Base-by-base conservation (phyloP, 2,888 invertebrate genomes). In the Cloeon dipterum region DNA sequence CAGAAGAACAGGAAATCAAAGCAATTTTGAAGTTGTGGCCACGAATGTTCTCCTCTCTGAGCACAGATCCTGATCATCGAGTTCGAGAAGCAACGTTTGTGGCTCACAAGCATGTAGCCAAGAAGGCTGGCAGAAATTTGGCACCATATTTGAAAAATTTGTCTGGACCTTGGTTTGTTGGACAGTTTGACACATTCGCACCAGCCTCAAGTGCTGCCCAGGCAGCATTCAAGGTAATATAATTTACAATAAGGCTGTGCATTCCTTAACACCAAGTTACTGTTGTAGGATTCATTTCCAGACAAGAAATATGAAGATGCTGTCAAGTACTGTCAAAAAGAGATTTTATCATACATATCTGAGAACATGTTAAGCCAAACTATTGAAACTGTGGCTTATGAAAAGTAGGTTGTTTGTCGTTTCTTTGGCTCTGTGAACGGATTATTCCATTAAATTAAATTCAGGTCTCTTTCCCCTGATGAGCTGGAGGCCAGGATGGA, bases 181-280 rank as follows among this genome's bases (percentile, higher is more conserved):
- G 82, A 36, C 78, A 75, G 51, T 74, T 75, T 59, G 91, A 93
- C 54, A 73, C 74, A 10, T 81, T 85, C 57, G 73, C 79, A 26
- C 85, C 86, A 8, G 85, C 83, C 14, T 74, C 82, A 5, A 66
- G 68, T 44, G 68, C 72, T 40, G 83, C 85, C 2, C 57, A 55
- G 23, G 57, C 61, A 44, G 68, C 77, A 4, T 79, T 85, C 45
- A 61, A 63, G 46, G 69, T 66, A 14, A 36, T 34, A 19, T 20
- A 19, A 36, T 29, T 26, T 34, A 34, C 20, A 17, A 20, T 40
- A n/a, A n/a, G n/a, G n/a, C n/a, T n/a, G n/a, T n/a, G 13, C 35
- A 16, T 34, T 16, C 32, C 44, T 43, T 36, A 17, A 44, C 21
- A 4, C 34, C 21, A 19, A 23, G 34, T 38, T 34, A 34, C 13